phyloP scores from a whole-genome alignment of 2,888 invertebrate species.

The Neoscelio sp. region DNA sequence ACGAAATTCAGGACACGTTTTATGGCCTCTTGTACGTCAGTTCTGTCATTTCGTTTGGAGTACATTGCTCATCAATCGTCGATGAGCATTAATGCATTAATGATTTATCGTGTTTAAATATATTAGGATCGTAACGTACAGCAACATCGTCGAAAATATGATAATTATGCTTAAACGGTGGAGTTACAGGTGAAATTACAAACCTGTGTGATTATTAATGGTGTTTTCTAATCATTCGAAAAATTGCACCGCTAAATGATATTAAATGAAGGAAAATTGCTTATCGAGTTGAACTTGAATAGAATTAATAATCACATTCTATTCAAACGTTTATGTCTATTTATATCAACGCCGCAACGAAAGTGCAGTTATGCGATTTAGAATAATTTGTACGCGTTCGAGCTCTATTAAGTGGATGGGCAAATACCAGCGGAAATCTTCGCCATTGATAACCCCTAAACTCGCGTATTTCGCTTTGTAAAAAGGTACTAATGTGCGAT shows the following conservation, averaged over 20 bases:
- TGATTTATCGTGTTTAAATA: slow-evolving; percentile 2
- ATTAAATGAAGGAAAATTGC: slow-evolving; percentile 13
- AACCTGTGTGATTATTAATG: slow-evolving; percentile 33
- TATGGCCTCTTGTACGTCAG: not conserved
- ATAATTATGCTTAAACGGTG: slow-evolving; percentile 1
- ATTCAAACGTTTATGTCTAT: slow-evolving; percentile 4
- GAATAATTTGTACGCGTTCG: slow-evolving; percentile 39
- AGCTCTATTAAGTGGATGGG: too few species aligned
- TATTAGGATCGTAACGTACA: not conserved
- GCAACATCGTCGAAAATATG: not conserved
- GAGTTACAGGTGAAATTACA: slow-evolving; percentile 10
- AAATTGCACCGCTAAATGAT: not conserved
- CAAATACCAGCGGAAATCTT: too few species aligned
- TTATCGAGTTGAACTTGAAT: slow-evolving; percentile 25
- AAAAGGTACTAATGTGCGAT: too few species aligned
- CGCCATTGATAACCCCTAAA: too few species aligned
- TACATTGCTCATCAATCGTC: not conserved
- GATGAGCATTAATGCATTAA: slow-evolving; percentile 6
- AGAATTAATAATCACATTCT: slow-evolving; percentile 47
- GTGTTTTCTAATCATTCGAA: slow-evolving; percentile 24
- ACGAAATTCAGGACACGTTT: slow-evolving; percentile 25
- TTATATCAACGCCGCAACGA: slow-evolving; percentile 26
- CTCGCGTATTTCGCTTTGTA: too few species aligned
- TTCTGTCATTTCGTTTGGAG: not conserved
- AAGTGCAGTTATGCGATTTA: slow-evolving; percentile 35